Evolutionary conservation across 2,888 invertebrate genomes (phyloP).

Genomic region (Petrolisthes manimaculis): DNA sequence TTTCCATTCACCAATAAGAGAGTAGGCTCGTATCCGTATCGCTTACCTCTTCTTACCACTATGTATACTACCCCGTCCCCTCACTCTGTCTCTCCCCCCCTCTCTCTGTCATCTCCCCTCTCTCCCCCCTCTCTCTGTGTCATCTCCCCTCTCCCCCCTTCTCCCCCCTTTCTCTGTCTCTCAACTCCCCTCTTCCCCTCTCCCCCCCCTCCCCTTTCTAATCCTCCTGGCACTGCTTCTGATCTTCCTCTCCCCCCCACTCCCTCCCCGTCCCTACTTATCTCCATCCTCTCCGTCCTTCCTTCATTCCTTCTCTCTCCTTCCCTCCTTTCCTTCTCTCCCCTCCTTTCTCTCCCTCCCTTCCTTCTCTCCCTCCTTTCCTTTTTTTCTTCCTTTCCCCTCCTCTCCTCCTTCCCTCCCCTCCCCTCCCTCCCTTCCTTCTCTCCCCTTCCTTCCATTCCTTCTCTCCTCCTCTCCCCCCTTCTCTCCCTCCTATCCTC

Average conservation of each 20-base stretch:
- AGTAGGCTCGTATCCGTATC: not conserved
- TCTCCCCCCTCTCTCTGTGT: not conserved
- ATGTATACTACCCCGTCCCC: not conserved
- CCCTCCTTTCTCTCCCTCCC: not conserved
- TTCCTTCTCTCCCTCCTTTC: not conserved
- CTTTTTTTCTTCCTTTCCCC: not conserved
- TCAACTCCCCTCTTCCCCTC: no score
- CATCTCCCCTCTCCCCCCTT: no score
- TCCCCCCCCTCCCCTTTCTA: no score
- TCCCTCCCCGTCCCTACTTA: not conserved
- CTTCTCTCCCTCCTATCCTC: not conserved
- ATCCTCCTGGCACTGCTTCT: no score
- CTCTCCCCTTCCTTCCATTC: not conserved
- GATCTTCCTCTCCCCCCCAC: not conserved
- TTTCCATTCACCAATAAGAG: no score
- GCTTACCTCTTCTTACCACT: not conserved
- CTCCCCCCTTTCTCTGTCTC: no score
- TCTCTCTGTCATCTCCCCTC: not conserved
- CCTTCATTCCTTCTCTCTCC: not conserved
- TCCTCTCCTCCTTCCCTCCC: not conserved
- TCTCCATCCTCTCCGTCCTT: not conserved
- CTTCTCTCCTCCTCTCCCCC: not conserved
- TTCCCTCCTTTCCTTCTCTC: not conserved
- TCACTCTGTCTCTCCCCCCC: not conserved
- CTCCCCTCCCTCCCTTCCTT: not conserved